These are phyloP conservation scores for Macrosteles quadrilineatus DNA, from an alignment of 1,140 invertebrate genomes.

Conservation along the genomic window DNA sequence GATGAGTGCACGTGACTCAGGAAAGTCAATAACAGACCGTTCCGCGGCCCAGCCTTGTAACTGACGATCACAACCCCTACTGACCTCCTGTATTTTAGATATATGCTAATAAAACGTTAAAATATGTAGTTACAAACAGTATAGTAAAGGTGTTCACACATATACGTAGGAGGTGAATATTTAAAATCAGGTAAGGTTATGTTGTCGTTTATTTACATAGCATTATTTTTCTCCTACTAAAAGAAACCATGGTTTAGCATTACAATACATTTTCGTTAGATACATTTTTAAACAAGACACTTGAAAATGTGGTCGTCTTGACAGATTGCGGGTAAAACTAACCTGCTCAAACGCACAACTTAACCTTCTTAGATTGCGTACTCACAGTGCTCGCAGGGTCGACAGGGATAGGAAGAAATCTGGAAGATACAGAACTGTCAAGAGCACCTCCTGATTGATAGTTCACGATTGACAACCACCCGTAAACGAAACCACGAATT, in stretches of 20 bases:
- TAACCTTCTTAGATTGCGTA: background rate
- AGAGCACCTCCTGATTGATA: background rate
- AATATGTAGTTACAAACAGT: background rate
- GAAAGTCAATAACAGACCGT: constrained; percentile 1
- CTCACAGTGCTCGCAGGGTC: background rate
- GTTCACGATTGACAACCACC: constrained; percentile 1
- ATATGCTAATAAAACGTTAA: background rate
- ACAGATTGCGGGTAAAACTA: background rate
- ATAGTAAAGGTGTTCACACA: background rate
- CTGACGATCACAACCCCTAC: background rate
- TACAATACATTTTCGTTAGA: too few species aligned
- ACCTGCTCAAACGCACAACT: constrained; percentile 7
- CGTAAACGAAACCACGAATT: constrained; percentile 7
- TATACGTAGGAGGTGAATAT: background rate
- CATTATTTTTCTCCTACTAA: too few species aligned
- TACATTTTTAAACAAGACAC: too few species aligned
- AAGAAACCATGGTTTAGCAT: too few species aligned
- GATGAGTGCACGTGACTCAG: background rate
- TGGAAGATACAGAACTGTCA: constrained; percentile 5
- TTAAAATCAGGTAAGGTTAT: background rate
- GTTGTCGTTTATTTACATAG: background rate
- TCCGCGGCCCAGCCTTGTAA: background rate
- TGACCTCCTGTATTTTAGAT: background rate
- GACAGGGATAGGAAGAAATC: background rate
- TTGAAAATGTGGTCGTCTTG: background rate